A percentile compares a stretch with the other conserved stretches of the same genome.
Evolutionary conservation across 2,888 invertebrate genomes (phyloP).

Genomic region (Adela reaumurella): DNA sequence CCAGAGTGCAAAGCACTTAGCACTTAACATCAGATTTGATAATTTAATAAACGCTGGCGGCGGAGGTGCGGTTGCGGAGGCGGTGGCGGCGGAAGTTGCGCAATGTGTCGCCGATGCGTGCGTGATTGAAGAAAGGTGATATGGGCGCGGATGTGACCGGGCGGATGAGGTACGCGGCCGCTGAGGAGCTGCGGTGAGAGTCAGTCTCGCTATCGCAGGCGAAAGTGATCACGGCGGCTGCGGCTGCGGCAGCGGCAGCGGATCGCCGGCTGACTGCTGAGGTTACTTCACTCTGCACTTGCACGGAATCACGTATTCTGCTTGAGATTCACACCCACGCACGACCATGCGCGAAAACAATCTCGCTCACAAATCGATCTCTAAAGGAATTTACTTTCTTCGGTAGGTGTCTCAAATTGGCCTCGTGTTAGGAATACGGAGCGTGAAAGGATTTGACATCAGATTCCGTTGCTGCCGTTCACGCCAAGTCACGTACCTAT

Average conservation of each 20-base stretch:
- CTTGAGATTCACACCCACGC: slow-evolving; percentile 44
- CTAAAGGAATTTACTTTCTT: not conserved
- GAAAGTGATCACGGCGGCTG: not conserved
- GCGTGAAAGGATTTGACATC: not conserved
- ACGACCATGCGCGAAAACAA: slow-evolving; percentile 17
- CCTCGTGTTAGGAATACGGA: not conserved
- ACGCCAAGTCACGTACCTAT: not conserved
- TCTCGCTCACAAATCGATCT: not conserved
- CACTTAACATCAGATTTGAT: not conserved
- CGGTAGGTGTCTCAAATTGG: not conserved
- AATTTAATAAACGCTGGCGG: not conserved
- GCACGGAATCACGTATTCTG: slow-evolving; percentile 22
- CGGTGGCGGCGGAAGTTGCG: too few species aligned
- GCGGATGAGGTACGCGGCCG: too few species aligned
- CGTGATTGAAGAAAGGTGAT: not conserved
- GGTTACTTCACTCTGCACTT: slow-evolving; percentile 33
- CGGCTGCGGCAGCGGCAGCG: too few species aligned
- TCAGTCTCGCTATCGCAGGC: not conserved
- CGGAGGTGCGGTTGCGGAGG: too few species aligned
- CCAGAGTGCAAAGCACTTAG: not conserved
- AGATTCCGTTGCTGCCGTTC: not conserved
- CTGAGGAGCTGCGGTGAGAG: not conserved
- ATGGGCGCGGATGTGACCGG: not conserved
- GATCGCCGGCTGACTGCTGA: not conserved
- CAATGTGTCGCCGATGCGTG: not conserved